Evolutionary conservation across 2,113 vertebrate genomes (phyloP), one percentile per base, ranked within the genome.

Genomic region (Castor canadensis): DNA sequence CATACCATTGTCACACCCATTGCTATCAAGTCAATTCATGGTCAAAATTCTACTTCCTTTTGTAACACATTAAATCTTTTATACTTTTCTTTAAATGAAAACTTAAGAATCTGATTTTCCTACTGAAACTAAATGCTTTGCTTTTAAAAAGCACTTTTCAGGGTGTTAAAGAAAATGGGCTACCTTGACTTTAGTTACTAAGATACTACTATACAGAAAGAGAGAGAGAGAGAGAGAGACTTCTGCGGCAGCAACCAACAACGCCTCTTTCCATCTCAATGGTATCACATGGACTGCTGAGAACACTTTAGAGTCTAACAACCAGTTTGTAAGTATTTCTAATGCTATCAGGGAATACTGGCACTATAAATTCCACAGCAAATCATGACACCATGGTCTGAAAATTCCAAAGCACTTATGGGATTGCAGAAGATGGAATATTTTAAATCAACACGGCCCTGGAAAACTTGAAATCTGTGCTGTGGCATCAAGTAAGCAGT

Each of bases 111-210:
- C 19, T 52, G 5, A 66, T 60, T 92, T 92, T 52, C 30, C 60
- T 43, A 71, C 19, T 77, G 26, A 86, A 89, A 89, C 85, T 73
- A 26, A 11, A 13, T 67, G 60, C 19, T 54, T 93, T 76, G 26
- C 22, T 83, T 90, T 67, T 13, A n/a, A 73, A 89, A 89, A 80
- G 32, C 13, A 45, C 19, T 38, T 93, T 93, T 82, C 73, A 94
- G 52, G 24, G 79, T 32, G 12, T 60, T 24, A 87, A 91, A 76
- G 72, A 56, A 67, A 92, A 45, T 77, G 5, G 17, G 40, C 60
- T 5, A 49, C 28, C 32, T 85, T 40, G 58, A 56, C 0, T 40
- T 56, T 47, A 60, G 58, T 83, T 80, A 38, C 69, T 64, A 89
- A 76, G 73, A 43, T 22, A 73, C 28, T 16, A 64, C n/a, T 60